Evolutionary conservation across 2,888 invertebrate genomes (phyloP).

Genomic region (Eupithecia centaureata): DNA sequence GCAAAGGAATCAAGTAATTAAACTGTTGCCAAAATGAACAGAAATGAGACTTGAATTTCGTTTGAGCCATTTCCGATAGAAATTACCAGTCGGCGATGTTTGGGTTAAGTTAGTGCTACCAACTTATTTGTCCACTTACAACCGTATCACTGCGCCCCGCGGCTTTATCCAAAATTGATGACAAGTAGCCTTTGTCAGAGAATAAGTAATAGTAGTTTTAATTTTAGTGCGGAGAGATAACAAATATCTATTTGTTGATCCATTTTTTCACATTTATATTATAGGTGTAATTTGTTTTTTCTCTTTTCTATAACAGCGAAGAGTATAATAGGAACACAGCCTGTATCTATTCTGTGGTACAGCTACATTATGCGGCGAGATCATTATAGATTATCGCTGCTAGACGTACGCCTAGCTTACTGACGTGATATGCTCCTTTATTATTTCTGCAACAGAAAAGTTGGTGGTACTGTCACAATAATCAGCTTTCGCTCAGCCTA

Average conservation of each 20-base stretch:
- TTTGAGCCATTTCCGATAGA: conserved; percentile 19
- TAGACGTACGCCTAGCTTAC: background rate
- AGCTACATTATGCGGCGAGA: no score
- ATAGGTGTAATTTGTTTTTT: no score
- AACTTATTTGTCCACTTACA: background rate
- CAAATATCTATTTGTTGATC: no score
- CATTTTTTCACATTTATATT: no score
- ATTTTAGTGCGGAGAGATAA: no score
- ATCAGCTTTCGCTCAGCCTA: conserved; percentile 14
- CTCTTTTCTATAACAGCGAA: no score
- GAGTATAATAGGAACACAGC: no score
- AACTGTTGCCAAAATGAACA: conserved; percentile 24
- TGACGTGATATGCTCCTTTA: background rate
- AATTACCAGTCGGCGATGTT: conserved; percentile 15
- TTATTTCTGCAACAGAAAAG: background rate
- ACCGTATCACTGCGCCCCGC: no score
- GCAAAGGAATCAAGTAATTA: conserved; percentile 32
- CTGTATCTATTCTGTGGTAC: no score
- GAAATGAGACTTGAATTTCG: conserved; percentile 25
- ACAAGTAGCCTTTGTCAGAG: no score
- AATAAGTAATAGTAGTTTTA: no score
- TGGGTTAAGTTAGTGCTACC: background rate
- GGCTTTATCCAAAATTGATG: no score
- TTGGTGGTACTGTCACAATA: conserved; percentile 7
- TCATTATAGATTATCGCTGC: background rate